A percentile compares a stretch with the other conserved stretches of the same genome.
Evolutionary conservation across 2,797 vertebrate genomes (phyloP).

Genomic region (Sebastes paucispinis): DNA sequence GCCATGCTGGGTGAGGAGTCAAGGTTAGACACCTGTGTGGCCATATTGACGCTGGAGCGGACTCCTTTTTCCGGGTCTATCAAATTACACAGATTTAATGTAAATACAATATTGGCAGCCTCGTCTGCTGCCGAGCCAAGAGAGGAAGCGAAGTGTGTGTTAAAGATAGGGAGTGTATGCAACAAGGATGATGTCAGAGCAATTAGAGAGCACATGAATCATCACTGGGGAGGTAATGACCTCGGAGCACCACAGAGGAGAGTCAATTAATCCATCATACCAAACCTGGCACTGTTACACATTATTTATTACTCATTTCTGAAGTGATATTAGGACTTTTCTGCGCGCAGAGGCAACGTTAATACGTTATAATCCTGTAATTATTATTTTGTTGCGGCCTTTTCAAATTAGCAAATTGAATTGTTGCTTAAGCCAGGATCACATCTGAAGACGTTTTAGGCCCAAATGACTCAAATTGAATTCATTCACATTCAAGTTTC

Average conservation of each 20-base stretch:
- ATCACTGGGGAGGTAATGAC: constrained; percentile 70
- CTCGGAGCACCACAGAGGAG: constrained; percentile 56
- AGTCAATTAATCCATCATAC: constrained; percentile 68
- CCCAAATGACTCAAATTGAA: not conserved
- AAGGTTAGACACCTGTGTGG: constrained; percentile 74
- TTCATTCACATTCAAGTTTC: not conserved
- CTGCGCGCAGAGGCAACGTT: constrained; percentile 22
- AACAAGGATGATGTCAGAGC: constrained; percentile 74
- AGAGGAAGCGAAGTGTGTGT: constrained; percentile 4
- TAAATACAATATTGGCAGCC: constrained; percentile 72
- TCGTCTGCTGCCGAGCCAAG: constrained; percentile 35
- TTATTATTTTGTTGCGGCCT: constrained; percentile 28
- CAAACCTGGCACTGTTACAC: constrained; percentile 49
- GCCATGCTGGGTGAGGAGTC: constrained; percentile 61
- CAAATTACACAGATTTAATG: constrained; percentile 65
- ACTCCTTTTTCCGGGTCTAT: constrained; percentile 45
- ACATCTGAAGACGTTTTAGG: not conserved
- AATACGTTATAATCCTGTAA: constrained; percentile 55
- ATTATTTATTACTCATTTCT: constrained; percentile 61
- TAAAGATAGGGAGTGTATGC: constrained; percentile 50
- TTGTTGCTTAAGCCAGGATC: not conserved
- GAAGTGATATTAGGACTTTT: constrained; percentile 42
- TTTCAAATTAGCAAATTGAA: constrained; percentile 50
- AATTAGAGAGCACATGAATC: constrained; percentile 73
- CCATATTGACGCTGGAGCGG: constrained; percentile 38